Base-by-base conservation (phyloP, 2,797 vertebrate genomes). In the Dallia pectoralis region DNA sequence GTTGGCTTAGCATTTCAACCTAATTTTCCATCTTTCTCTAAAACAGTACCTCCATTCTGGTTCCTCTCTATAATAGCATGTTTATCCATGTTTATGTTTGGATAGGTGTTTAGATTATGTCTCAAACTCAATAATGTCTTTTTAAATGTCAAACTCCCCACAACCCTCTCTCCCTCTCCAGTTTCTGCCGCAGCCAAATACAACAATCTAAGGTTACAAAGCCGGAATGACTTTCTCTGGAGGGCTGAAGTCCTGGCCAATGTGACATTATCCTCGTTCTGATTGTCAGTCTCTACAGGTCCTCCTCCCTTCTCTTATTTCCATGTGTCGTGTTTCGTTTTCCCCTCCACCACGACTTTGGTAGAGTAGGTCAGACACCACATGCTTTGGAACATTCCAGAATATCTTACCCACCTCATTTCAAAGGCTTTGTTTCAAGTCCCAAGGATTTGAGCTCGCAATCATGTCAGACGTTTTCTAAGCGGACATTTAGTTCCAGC, bases 111-210 rank as follows among this genome's bases (percentile, higher is more conserved):
- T 40, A 40, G 5, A 6, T 5, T 40, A 40, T 40, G 36, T 40
- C 36, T 40, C 36, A 40, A 40, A 40, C 36, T 9, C 36, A 40
- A 40, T 40, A 40, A 40, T 40, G 36, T 40, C 36, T 40, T 40
- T 40, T 40, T 49, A 11, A 30, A 64, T 32, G 9, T 1, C 25
- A 59, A 72, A 72, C 59, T 61, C 32, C 67, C 70, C 70, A 77
- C n/a, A 67, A 71, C 44, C 32, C 67, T 73, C 72, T 62, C 69
- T n/a, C 51, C 15, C 22, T 1, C 56, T 63, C 59, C 51, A 2
- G 22, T 53, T 53, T 27, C 66, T n/a, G 59, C 15, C 53, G 27
- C 53, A 71, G 22, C 40, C 51, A 71, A 27, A 62, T 32, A 71
- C 53, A 71, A 30, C 16, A 15, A 44, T 16, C 19, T 11, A 30